phyloP scores from a whole-genome alignment of 2,888 invertebrate species.

The Drosophila algonquin region DNA sequence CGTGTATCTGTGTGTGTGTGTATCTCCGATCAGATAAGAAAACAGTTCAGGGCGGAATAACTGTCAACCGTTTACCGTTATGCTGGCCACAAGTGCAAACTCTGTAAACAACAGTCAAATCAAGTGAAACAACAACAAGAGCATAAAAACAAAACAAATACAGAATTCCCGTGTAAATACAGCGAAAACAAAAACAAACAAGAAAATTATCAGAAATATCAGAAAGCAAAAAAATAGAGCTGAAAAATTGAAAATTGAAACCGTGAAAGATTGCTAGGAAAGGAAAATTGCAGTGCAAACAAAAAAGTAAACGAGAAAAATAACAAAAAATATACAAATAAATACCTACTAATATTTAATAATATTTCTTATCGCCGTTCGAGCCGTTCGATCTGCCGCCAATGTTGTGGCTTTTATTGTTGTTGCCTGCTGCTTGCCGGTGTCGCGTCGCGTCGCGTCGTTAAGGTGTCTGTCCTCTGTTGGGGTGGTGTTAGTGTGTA shows the following conservation, averaged over 20 bases:
- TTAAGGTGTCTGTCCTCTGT: neutral
- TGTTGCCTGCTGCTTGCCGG: slow-evolving; percentile 26
- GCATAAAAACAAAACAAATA: slow-evolving; percentile 21
- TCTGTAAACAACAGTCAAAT: slow-evolving; percentile 9
- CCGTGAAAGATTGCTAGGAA: slow-evolving; percentile 32
- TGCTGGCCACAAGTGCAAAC: slow-evolving; percentile 16
- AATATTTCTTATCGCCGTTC: slow-evolving; percentile 33
- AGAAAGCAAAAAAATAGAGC: neutral
- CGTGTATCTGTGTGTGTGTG: slow-evolving; percentile 2
- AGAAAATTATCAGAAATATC: slow-evolving; percentile 20
- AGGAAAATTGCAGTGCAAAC: neutral
- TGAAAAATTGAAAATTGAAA: slow-evolving; percentile 24
- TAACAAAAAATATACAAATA: neutral
- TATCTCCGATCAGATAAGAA: neutral
- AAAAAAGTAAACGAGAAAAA: slow-evolving; percentile 8
- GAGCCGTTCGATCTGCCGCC: slow-evolving; percentile 14
- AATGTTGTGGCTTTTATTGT: slow-evolving; percentile 23
- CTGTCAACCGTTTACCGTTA: slow-evolving; percentile 26
- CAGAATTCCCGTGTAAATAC: slow-evolving; percentile 33
- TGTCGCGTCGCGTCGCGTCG: slow-evolving; percentile 21
- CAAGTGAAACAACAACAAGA: neutral
- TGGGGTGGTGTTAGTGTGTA: slow-evolving; percentile 33
- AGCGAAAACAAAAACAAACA: slow-evolving; percentile 2
- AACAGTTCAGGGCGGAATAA: slow-evolving; percentile 6
- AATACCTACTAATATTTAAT: slow-evolving; percentile 1